Percentiles rank a stretch among this genome's conserved stretches.
Conservation (phyloP, 1,140 invertebrate genomes). For the Heliconius melpomene region DNA sequence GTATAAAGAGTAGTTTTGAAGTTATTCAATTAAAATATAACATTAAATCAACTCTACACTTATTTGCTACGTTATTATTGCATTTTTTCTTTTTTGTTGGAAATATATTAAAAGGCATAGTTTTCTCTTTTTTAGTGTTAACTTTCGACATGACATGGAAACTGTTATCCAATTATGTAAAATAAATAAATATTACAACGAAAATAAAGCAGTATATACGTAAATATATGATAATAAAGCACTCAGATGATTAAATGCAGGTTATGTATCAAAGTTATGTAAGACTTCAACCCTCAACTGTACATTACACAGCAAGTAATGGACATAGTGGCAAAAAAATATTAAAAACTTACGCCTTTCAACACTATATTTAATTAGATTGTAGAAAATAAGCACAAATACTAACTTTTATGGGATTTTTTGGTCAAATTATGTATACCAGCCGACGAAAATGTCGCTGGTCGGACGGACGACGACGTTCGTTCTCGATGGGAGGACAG, state of each 20-base stretch:
- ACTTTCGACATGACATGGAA: neutral
- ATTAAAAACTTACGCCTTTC: conserved; percentile 1
- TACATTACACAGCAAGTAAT: neutral
- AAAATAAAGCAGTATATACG: neutral
- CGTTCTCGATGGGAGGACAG: conserved; percentile 49
- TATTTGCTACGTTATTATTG: too few species aligned
- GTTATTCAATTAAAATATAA: too few species aligned
- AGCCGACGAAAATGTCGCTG: conserved; percentile 74
- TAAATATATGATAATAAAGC: conserved; percentile 39
- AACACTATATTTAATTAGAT: neutral
- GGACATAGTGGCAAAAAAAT: neutral
- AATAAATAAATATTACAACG: neutral
- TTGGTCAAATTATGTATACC: conserved; percentile 57
- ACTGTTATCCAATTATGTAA: neutral
- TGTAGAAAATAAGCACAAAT: conserved; percentile 28
- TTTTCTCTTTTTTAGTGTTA: neutral
- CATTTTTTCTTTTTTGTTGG: neutral
- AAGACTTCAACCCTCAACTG: conserved; percentile 52
- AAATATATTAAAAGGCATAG: neutral
- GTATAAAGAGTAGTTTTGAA: too few species aligned
- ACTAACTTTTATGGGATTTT: conserved; percentile 70
- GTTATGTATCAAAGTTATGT: conserved; percentile 74
- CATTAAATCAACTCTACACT: too few species aligned
- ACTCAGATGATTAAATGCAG: conserved; percentile 47
- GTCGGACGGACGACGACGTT: conserved; percentile 61